A percentile compares a stretch with the other conserved stretches of the same genome.
phyloP scores from a whole-genome alignment of 2,797 vertebrate species.

The Enteromius argenteus region DNA sequence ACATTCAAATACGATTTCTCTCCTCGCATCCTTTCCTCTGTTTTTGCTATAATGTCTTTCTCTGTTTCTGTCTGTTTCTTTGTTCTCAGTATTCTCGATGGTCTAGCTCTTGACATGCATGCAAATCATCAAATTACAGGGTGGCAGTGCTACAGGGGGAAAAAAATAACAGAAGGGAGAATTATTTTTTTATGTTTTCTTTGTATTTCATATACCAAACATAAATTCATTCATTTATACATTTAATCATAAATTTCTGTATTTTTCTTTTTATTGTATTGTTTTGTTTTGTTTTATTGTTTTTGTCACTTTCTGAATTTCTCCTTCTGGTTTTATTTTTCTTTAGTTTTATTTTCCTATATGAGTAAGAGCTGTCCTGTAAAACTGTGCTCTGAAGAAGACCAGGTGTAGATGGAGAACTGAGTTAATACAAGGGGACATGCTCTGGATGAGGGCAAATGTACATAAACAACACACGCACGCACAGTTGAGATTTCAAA shows the following conservation, averaged over 20 bases:
- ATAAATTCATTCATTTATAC: not conserved
- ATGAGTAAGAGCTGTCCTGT: not conserved
- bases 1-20: slow-evolving; percentile 44
- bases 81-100: slow-evolving; percentile 76
- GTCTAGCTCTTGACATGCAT: slow-evolving; percentile 82
- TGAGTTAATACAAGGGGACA: slow-evolving; percentile 41
- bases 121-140: slow-evolving; percentile 85
- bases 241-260: not conserved
- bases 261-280: not conserved
- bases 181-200: not conserved
- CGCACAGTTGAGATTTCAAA: not conserved
- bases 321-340: slow-evolving; percentile 56
- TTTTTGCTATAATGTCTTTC: slow-evolving; percentile 66
- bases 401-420: slow-evolving; percentile 31
- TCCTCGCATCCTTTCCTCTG: slow-evolving; percentile 46
- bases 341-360: not conserved
- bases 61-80: slow-evolving; percentile 75
- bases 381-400: slow-evolving; percentile 19
- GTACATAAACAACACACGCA: slow-evolving; percentile 24
- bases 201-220: not conserved
- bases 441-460: slow-evolving; percentile 19
- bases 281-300: not conserved
- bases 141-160: slow-evolving; percentile 70
- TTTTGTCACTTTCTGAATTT: slow-evolving; percentile 55
- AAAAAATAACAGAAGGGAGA: not conserved